Evolutionary conservation across 2,113 vertebrate species (phyloP).

Genomic region (Brachypteracias leptosomus): DNA sequence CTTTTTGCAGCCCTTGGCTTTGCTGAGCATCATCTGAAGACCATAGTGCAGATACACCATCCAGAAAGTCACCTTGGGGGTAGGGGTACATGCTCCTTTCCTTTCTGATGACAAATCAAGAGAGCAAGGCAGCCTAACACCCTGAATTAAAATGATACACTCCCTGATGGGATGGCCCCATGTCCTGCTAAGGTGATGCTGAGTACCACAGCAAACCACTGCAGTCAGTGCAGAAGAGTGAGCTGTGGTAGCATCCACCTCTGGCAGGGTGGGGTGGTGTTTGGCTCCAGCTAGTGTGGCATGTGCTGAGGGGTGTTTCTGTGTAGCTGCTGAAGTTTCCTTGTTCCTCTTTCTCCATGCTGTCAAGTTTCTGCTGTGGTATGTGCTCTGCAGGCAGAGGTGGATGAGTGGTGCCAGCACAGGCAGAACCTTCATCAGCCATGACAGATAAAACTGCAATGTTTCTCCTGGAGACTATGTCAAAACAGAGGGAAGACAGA

Average conservation of each 20-base stretch:
- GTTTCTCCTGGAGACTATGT: neutral
- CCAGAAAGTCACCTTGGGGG: neutral
- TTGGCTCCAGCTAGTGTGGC: neutral
- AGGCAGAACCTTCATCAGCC: neutral
- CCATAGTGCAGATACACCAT: neutral
- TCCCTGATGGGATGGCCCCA: neutral
- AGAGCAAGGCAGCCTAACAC: neutral
- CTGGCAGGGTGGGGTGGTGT: neutral
- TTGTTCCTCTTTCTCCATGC: neutral
- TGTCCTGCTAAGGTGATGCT: neutral
- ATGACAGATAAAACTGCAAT: neutral
- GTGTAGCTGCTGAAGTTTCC: neutral
- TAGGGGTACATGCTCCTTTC: neutral
- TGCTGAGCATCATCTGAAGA: neutral
- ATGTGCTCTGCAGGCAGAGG: accelerated
- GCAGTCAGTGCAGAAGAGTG: neutral
- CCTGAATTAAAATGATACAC: neutral
- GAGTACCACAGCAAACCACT: neutral
- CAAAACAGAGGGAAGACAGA: neutral
- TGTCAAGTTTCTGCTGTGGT: neutral
- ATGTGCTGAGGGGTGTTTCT: neutral
- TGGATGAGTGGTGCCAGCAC: neutral
- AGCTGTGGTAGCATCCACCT: neutral
- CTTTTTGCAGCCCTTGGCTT: neutral
- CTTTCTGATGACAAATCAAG: neutral